Conservation (phyloP, 2,888 invertebrate genomes). For the Plebejus argus region DNA sequence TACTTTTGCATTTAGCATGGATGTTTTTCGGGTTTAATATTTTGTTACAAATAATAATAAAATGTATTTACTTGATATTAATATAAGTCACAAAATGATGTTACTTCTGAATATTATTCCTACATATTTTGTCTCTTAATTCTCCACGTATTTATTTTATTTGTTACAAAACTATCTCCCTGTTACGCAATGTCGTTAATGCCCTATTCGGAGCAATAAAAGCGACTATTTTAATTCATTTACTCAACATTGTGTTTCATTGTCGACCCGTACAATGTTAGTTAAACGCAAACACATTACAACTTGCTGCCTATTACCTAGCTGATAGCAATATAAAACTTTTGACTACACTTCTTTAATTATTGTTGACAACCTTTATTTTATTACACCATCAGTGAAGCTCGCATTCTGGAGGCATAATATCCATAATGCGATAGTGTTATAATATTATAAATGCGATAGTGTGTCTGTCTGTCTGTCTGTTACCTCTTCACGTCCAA, state of each 20-base stretch:
- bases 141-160: not conserved
- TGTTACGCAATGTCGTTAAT: not conserved
- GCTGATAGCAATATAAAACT: not conserved
- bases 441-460: no score
- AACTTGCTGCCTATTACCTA: not conserved
- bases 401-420: no score
- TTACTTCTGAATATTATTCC: no score
- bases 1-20: no score
- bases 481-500: no score
- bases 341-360: not conserved
- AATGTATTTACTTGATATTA: no score
- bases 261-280: not conserved
- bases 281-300: conserved; percentile 9
- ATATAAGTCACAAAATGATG: no score
- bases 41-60: no score
- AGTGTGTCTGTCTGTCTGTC: no score
- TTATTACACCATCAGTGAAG: not conserved
- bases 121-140: not conserved
- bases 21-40: no score
- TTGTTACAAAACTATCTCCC: not conserved
- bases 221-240: conserved; percentile 15
- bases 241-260: conserved; percentile 17
- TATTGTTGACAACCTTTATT: not conserved
- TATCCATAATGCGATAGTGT: no score
- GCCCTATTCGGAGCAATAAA: not conserved